Evolutionary conservation across 2,797 vertebrate genomes (phyloP).

Genomic region (Phrynocephalus forsythii): DNA sequence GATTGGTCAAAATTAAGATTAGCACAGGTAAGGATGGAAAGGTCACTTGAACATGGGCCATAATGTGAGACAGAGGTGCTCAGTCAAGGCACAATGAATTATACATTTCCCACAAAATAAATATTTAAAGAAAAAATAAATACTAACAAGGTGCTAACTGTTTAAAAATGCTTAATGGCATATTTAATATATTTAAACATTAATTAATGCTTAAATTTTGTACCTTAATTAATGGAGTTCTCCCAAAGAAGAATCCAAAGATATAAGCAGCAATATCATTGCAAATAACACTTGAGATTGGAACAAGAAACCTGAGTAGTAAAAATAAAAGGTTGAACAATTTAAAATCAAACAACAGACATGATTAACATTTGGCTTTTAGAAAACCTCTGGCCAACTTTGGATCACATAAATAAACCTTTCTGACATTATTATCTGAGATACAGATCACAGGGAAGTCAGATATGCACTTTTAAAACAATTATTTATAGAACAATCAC

Average conservation of each 20-base stretch:
- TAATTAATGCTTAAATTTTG: slow-evolving; percentile 9
- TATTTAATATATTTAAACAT: not conserved
- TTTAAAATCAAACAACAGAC: not conserved
- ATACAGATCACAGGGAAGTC: not conserved
- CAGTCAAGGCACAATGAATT: not conserved
- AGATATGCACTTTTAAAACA: not conserved
- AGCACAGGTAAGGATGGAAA: not conserved
- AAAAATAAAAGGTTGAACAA: slow-evolving; percentile 42
- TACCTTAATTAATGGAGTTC: slow-evolving; percentile 98
- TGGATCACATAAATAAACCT: not conserved
- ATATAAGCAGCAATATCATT: slow-evolving; percentile 97
- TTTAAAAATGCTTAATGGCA: not conserved
- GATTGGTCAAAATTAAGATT: not conserved
- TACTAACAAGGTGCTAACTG: too few species aligned
- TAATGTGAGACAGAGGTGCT: not conserved
- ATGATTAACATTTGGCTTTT: not conserved
- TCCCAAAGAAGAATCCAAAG: slow-evolving; percentile 98
- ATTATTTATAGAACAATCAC: not conserved
- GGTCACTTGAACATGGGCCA: too few species aligned
- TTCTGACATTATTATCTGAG: not conserved
- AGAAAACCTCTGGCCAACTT: not conserved
- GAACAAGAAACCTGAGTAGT: slow-evolving; percentile 92
- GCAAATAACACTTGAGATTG: slow-evolving; percentile 96
- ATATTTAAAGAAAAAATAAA: not conserved
- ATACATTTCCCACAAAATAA: not conserved